These are phyloP conservation scores for Pseudococcus jackbeardsleyi DNA, from an alignment of 2,888 invertebrate species.

Conservation along the genomic window DNA sequence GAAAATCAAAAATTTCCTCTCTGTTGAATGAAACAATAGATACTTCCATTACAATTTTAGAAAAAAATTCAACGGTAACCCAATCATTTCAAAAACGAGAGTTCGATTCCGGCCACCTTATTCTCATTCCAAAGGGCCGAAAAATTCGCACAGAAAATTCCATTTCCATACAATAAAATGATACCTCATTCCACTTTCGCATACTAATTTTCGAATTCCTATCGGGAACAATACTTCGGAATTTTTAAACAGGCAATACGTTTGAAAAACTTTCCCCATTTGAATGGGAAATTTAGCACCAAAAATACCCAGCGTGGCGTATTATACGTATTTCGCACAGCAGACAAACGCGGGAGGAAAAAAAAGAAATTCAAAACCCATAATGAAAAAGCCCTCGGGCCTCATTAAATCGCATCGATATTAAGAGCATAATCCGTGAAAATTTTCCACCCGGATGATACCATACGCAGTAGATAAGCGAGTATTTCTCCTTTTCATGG, in stretches of 20 bases:
- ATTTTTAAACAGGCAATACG: neutral
- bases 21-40: too few relatives aligned
- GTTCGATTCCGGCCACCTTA: too few relatives aligned
- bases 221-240: neutral
- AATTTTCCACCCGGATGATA: neutral
- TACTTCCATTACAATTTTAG: too few relatives aligned
- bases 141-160: neutral
- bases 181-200: neutral
- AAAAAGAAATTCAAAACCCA: neutral
- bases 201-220: neutral
- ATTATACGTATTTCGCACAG: neutral
- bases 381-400: constrained; percentile 20
- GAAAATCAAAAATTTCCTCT: too few relatives aligned
- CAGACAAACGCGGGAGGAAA: neutral
- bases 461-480: neutral
- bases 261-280: constrained; percentile 3
- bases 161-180: neutral
- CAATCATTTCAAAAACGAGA: too few relatives aligned
- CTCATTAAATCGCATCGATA: constrained; percentile 11
- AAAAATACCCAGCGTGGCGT: neutral
- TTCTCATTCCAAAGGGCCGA: too few relatives aligned
- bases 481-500: neutral
- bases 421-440: neutral
- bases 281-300: neutral
- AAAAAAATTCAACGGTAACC: too few relatives aligned